These are phyloP conservation scores for Drosophila sulfurigaster DNA, from an alignment of 1,140 invertebrate species.

Conservation along the genomic window DNA sequence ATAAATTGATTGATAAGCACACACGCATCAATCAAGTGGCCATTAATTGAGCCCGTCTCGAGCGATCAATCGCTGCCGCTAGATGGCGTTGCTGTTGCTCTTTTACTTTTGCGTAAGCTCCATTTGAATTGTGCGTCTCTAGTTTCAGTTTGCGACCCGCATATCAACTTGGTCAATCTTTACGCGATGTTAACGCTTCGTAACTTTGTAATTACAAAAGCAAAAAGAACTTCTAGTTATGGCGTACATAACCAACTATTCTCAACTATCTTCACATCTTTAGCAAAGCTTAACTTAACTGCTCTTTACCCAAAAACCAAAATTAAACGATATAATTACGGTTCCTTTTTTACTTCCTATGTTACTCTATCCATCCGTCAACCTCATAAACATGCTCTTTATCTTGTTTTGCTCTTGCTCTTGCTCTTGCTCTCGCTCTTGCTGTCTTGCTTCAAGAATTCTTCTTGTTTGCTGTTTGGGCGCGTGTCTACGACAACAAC, in stretches of 20 bases:
- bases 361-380: conserved; percentile 3
- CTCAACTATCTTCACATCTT: conserved; percentile 6
- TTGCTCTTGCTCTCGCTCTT: conserved; percentile 4
- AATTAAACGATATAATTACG: conserved; percentile 79
- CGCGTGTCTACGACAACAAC: conserved; percentile 23
- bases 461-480: conserved; percentile 42
- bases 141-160: conserved; percentile 26
- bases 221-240: conserved; percentile 12
- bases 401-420: conserved; percentile 11
- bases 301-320: conserved; percentile 41
- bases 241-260: neutral
- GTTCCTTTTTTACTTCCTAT: conserved; percentile 39
- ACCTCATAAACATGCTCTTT: conserved; percentile 26
- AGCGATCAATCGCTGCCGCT: conserved; percentile 6
- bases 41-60: conserved; percentile 29
- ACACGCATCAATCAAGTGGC: conserved; percentile 49
- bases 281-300: conserved; percentile 45
- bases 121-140: neutral
- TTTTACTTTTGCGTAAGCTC: conserved; percentile 4
- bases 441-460: conserved; percentile 71
- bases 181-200: conserved; percentile 76
- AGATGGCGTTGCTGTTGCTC: conserved; percentile 13
- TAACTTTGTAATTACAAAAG: conserved; percentile 63
- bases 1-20: conserved; percentile 53
- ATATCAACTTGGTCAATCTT: conserved; percentile 70